A percentile compares a stretch with the other conserved stretches of the same genome.
Conservation (phyloP, 2,797 vertebrate species). For the Gobio occitaniae region DNA sequence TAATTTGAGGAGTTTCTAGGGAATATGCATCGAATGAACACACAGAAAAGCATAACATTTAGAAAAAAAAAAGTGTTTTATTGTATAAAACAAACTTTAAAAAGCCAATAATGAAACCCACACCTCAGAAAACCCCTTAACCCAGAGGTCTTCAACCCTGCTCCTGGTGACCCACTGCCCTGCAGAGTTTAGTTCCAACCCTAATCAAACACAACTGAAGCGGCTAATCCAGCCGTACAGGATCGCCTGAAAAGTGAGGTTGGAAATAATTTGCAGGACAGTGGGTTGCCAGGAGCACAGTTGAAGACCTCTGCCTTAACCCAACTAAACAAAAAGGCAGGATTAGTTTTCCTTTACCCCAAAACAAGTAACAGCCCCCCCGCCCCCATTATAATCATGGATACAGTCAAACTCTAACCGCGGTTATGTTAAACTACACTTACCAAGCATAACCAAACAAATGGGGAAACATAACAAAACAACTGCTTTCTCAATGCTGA, state of each 20-base stretch:
- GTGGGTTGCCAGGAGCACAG: no score
- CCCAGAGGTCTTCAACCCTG: no score
- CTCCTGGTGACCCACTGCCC: no score
- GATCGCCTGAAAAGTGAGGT: no score
- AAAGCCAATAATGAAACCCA: conserved; percentile 70
- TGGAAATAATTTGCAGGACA: no score
- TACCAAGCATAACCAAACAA: conserved; percentile 69
- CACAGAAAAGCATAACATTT: conserved; percentile 62
- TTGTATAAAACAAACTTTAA: conserved; percentile 83
- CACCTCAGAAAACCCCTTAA: not conserved
- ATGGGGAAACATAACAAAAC: conserved; percentile 50
- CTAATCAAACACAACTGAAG: no score
- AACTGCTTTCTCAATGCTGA: conserved; percentile 45
- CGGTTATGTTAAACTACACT: conserved; percentile 56
- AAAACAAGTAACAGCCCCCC: conserved; percentile 43
- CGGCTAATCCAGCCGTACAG: no score
- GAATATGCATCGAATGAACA: not conserved
- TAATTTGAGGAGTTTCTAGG: not conserved
- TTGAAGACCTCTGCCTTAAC: not conserved
- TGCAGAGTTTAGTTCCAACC: no score
- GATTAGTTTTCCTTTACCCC: conserved; percentile 27
- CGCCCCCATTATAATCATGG: conserved; percentile 6
- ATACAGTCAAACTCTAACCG: conserved; percentile 55
- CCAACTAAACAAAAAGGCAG: conserved; percentile 39
- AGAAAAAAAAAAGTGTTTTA: conserved; percentile 81